Base-by-base conservation (phyloP, 2,113 vertebrate species). In the Cyprinus carpio region DNA sequence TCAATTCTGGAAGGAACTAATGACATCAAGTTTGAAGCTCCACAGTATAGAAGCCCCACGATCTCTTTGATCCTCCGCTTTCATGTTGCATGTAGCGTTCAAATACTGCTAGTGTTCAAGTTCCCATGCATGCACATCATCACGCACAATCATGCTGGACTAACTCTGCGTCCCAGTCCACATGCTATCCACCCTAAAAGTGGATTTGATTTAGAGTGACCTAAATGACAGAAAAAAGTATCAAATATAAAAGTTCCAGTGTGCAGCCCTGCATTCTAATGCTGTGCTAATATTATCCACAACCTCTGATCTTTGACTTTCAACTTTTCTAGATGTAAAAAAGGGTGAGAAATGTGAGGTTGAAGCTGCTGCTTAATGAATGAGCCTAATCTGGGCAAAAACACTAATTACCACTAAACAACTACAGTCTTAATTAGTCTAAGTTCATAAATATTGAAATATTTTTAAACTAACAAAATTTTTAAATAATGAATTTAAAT, bases 131-230 rank as follows among this genome's bases (percentile, higher is more conserved):
- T 1, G 27, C 9, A 27, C 16, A 37, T 78, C 29, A 78, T 78
- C 75, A 89, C 62, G 72, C 2, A 23, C 15, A 6, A 58, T 56
- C 74, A 77, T 51, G 25, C 84, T 74, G 88, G 89, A 78, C 20
- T 2, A 10, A 25, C 18, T 5, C 75, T 54, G 7, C 3, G 27
- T 60, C n/a, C 12, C 74, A 51, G 18, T 51, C 23, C 4, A 6
- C 3, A 49, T 11, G 9, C 3, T 27, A 27, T 75, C 12, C 13
- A 18, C 16, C n/a, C 43, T 49, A 7, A 16, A 75, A 8, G 23
- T n/a, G 4, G n/a, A 49, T 11, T 40, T 40, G 40, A 40, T 9
- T 4, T 27, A 25, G 13, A 2, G 3, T 27, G 72, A 49, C 11
- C n/a, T 13, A 75, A 75, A 49, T 27, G 43, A 49, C 40, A 75